Base-by-base conservation (phyloP, 1,140 invertebrate species). In the Scaptomyza hsui region DNA sequence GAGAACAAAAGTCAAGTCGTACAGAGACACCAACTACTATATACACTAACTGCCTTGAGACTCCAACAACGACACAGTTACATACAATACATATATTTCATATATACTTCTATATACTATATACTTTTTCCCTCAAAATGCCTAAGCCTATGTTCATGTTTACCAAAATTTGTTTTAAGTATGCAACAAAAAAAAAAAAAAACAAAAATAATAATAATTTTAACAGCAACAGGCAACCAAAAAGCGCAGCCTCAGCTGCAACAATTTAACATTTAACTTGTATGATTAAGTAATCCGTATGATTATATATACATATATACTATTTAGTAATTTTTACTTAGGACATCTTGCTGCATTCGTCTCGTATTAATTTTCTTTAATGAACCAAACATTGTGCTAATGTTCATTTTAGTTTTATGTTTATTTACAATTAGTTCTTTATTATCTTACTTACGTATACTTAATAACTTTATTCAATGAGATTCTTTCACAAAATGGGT, bases 141-240 rank as follows among this genome's bases (percentile, higher is more conserved):
- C 75, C 82, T 78, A 82, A 80, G 73, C 74, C 71, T 67, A 65
- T 78, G 74, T 82, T 80, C 72, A 65, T 86, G 73, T 77, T 83
- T 75, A 78, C 57, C 26, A 9, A 21, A 21, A 76, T 83, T 81
- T 81, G 70, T 72, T 75, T 83, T 85, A 86, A 86, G 82, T 86
- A 86, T 59, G 26, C 60, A 45, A 44, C 48, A 53, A 53, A 64
- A 64, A 75, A 78, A 72, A 59, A 72, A 70, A 60, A 65, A 67
- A 16, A 60, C 16, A 69, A 60, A n/a, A 35, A 39, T 18, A 37
- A 42, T 1, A 48, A 61, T 15, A 48, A 53, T 35, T 51, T 37
- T 32, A 51, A 61, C 64, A 41, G 44, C 16, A 65, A 65, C 61
- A 51, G 69, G 69, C 69, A 72, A 75, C 73, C 73, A 79, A 75